Evolutionary conservation across 2,113 vertebrate species (phyloP), one percentile per base, ranked within the genome.

Genomic region (Etheostoma cragini): DNA sequence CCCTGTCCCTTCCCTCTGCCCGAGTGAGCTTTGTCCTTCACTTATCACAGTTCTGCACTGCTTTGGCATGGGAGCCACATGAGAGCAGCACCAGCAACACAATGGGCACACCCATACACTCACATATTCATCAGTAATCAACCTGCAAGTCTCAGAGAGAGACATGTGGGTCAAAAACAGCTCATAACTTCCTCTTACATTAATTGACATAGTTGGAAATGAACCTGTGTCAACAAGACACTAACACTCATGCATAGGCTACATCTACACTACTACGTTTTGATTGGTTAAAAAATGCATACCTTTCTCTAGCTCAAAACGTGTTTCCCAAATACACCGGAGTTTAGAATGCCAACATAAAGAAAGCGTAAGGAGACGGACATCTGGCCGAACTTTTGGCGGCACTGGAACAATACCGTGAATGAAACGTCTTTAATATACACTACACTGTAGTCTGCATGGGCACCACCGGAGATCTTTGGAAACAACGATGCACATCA

Each of bases 41-140:
- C 58, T 42, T 56, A 76, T 66, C 82, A 72, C 79, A 73, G 73
- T 69, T 61, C 75, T 84, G 84, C 89, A 90, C 80, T 5, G 85
- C 88, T 93, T 89, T 79, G 69, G 89, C 83, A 90, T 81, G 81
- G 82, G 58, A 76, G 74, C 56, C 50, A 50, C 86, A 86, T 0
- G 56, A 90, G 87, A 90, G 87, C 81, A 88, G 80, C 85, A 82
- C 50, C 1, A 5, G 70, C 67, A 66, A 30, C 24, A 52, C 42
- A 58, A 62, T 30, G 17, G n/a, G 62, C 47, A 71, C 17, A 19
- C 38, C 8, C 38, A 16, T 24, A 62, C 65, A 67, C 35, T 45
- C 5, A 68, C 42, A 46, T 53, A 30, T 10, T 4, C 42, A 58
- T 30, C 14, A n/a, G 17, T 35, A 4, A 72, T 21, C 22, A 56